These are phyloP conservation scores for Elachura formosa DNA, from an alignment of 2,113 vertebrate species.

Conservation along the genomic window DNA sequence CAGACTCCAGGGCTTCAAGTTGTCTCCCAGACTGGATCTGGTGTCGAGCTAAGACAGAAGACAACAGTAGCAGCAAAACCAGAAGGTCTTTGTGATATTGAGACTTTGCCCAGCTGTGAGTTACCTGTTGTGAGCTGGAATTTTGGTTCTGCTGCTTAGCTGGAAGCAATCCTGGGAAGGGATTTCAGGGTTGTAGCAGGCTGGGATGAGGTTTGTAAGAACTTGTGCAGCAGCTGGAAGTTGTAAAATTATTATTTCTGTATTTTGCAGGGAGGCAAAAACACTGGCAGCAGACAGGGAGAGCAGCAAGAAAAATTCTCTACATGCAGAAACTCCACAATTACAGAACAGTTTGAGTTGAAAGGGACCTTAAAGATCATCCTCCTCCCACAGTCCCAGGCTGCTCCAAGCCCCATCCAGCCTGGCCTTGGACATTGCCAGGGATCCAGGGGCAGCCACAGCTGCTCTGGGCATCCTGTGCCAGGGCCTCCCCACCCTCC, in stretches of 20 bases:
- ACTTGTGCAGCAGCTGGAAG: neutral
- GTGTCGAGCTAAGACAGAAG: neutral
- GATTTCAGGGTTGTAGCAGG: neutral
- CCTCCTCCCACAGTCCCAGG: neutral
- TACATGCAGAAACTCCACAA: neutral
- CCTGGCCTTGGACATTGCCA: neutral
- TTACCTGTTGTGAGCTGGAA: neutral
- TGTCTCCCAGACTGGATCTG: neutral
- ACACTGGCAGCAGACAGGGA: neutral
- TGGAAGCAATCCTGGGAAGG: neutral
- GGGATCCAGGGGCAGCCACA: neutral
- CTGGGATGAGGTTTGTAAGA: neutral
- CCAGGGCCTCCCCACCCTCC: accelerated
- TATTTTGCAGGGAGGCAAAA: neutral
- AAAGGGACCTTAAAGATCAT: neutral
- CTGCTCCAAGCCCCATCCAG: accelerated
- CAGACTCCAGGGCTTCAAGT: neutral
- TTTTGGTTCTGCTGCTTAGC: neutral
- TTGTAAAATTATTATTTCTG: neutral
- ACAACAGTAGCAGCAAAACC: neutral
- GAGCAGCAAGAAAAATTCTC: neutral
- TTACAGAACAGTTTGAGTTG: neutral
- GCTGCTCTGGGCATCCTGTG: accelerated
- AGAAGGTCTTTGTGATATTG: neutral
- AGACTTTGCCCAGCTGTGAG: neutral